phyloP scores from a whole-genome alignment of 2,113 vertebrate species.

The Pavo muticus region DNA sequence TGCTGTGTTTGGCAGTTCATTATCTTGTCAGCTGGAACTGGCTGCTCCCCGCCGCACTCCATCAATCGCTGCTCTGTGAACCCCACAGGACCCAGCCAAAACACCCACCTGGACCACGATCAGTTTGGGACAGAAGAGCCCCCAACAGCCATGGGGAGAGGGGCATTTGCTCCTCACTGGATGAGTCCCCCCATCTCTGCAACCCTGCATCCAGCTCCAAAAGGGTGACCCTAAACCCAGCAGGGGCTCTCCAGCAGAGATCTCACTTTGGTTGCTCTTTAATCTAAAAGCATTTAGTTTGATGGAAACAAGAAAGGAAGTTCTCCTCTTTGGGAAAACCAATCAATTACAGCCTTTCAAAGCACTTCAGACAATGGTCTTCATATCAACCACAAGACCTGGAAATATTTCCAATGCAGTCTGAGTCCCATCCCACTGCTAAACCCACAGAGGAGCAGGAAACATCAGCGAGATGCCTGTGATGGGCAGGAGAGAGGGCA shows the following conservation, averaged over 20 bases:
- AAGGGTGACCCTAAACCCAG: background rate
- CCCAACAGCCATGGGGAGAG: fast-evolving
- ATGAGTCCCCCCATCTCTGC: background rate
- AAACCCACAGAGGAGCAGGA: background rate
- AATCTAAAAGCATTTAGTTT: background rate
- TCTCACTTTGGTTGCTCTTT: background rate
- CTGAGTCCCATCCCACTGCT: background rate
- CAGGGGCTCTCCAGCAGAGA: background rate
- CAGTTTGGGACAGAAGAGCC: background rate
- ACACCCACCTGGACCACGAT: background rate
- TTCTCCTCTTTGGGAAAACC: background rate
- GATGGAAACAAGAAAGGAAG: background rate
- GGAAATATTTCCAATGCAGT: background rate
- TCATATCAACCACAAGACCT: background rate
- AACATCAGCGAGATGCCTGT: background rate
- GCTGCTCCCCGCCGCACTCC: conserved; percentile 29
- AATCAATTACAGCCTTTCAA: background rate
- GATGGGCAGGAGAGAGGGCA: background rate
- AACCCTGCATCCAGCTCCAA: background rate
- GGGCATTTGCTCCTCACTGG: background rate
- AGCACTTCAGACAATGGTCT: background rate
- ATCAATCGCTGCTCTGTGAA: background rate
- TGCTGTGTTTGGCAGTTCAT: conserved; percentile 66
- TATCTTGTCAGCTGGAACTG: conserved; percentile 59
- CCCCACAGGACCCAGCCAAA: background rate